Evolutionary conservation across 2,888 invertebrate genomes (phyloP).

Genomic region (Leucoma salicis): DNA sequence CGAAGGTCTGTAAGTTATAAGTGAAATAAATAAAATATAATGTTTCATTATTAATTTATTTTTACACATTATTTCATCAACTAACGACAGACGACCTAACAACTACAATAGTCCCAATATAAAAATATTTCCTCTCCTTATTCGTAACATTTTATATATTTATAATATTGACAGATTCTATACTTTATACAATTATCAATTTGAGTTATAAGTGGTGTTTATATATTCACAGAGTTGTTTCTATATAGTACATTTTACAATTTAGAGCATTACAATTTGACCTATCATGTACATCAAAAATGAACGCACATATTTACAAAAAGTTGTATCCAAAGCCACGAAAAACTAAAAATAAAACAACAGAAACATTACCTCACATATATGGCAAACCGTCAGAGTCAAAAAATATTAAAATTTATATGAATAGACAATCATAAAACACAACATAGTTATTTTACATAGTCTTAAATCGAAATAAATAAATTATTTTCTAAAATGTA

Average conservation of each 20-base stretch:
- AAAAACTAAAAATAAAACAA: constrained; percentile 60
- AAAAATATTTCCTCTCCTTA: constrained; percentile 80
- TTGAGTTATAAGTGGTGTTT: constrained; percentile 37
- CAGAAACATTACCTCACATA: constrained; percentile 76
- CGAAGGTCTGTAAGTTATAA: too few species aligned
- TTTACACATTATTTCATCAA: constrained; percentile 76
- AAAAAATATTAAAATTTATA: constrained; percentile 50
- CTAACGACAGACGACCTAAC: constrained; percentile 68
- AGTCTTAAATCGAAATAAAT: constrained; percentile 80
- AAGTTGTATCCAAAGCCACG: constrained; percentile 42
- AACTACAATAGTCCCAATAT: constrained; percentile 78
- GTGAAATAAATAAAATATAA: constrained; percentile 21
- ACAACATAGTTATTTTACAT: constrained; percentile 78
- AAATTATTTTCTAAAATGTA: constrained; percentile 70
- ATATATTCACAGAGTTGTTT: constrained; percentile 36
- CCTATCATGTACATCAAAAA: constrained; percentile 48
- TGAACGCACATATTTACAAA: constrained; percentile 55
- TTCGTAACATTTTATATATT: constrained; percentile 46
- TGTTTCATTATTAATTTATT: constrained; percentile 67
- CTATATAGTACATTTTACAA: constrained; percentile 24
- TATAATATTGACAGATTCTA: constrained; percentile 70
- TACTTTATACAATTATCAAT: constrained; percentile 64
- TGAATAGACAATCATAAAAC: constrained; percentile 76
- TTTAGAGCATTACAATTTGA: constrained; percentile 31
- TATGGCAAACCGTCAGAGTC: constrained; percentile 75